A percentile compares a stretch with the other conserved stretches of the same genome.
Conservation (phyloP, 2,888 invertebrate species). For the Drosophila nigritarsus region DNA sequence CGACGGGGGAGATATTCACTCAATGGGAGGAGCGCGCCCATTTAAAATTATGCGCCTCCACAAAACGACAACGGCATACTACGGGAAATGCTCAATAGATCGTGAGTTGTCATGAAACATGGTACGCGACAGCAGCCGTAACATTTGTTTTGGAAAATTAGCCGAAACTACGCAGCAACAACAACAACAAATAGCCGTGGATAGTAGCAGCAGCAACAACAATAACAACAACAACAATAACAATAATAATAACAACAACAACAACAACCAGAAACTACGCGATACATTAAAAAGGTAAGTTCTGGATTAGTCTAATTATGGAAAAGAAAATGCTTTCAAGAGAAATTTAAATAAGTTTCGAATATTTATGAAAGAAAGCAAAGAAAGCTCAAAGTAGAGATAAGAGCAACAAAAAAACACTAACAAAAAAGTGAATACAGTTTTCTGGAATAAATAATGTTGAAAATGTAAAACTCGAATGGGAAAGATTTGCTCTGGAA, state of each 20-base stretch:
- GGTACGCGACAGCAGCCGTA: slow-evolving; percentile 99
- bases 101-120: slow-evolving; percentile 89
- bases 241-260: slow-evolving; percentile 47
- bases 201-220: slow-evolving; percentile 90
- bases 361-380: background rate
- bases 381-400: background rate
- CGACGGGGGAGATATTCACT: slow-evolving; percentile 54
- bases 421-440: background rate
- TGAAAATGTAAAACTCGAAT: background rate
- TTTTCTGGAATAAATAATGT: slow-evolving; percentile 1
- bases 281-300: slow-evolving; percentile 79
- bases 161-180: slow-evolving; percentile 95
- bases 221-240: slow-evolving; percentile 52
- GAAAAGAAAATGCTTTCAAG: background rate
- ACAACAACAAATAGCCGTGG: slow-evolving; percentile 72
- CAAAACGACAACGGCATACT: slow-evolving; percentile 89
- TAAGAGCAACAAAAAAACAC: background rate
- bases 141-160: slow-evolving; percentile 99
- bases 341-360: background rate
- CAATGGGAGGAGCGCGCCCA: slow-evolving; percentile 83
- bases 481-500: background rate
- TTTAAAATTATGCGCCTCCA: slow-evolving; percentile 84
- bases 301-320: background rate
- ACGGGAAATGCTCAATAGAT: slow-evolving; percentile 88
- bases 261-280: slow-evolving; percentile 52